phyloP scores from a whole-genome alignment of 2,797 vertebrate species.

The Kryptopterus vitreolus region DNA sequence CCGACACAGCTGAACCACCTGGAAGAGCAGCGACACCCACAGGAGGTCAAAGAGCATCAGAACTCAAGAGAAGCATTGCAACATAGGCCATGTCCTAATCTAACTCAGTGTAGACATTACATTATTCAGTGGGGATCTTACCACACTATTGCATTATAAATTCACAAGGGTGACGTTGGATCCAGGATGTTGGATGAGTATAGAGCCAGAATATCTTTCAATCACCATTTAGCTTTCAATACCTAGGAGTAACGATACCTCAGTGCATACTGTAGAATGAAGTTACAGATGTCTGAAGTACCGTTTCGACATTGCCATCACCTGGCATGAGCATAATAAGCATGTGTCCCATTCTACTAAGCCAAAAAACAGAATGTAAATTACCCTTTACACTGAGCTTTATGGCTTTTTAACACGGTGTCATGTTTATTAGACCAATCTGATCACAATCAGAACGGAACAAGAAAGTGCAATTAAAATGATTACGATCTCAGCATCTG shows the following conservation, averaged over 20 bases:
- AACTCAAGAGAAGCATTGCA: slow-evolving; percentile 3
- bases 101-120: slow-evolving; percentile 22
- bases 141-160: not conserved
- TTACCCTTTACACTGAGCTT: slow-evolving; percentile 43
- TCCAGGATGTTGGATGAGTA: not conserved
- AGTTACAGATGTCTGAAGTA: slow-evolving; percentile 38
- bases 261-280: slow-evolving; percentile 28
- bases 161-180: slow-evolving; percentile 3
- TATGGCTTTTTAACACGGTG: slow-evolving; percentile 33
- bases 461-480: slow-evolving; percentile 45
- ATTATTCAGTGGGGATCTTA: slow-evolving; percentile 9
- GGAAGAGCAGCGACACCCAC: slow-evolving; percentile 13
- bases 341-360: slow-evolving; percentile 7
- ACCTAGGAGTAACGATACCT: slow-evolving; percentile 31
- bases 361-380: slow-evolving; percentile 44
- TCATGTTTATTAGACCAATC: slow-evolving; percentile 43
- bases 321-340: slow-evolving; percentile 7
- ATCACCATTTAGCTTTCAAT: slow-evolving; percentile 21
- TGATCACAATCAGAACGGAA: slow-evolving; percentile 41
- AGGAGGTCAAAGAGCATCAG: slow-evolving; percentile 18
- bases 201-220: slow-evolving; percentile 18
- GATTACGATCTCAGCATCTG: slow-evolving; percentile 44
- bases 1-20: slow-evolving; percentile 12
- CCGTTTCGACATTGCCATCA: slow-evolving; percentile 37
- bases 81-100: slow-evolving; percentile 20